Evolutionary conservation across 92 coral and sea anemone species (phyloP).

Genomic region (Micromussa lordhowensis): DNA sequence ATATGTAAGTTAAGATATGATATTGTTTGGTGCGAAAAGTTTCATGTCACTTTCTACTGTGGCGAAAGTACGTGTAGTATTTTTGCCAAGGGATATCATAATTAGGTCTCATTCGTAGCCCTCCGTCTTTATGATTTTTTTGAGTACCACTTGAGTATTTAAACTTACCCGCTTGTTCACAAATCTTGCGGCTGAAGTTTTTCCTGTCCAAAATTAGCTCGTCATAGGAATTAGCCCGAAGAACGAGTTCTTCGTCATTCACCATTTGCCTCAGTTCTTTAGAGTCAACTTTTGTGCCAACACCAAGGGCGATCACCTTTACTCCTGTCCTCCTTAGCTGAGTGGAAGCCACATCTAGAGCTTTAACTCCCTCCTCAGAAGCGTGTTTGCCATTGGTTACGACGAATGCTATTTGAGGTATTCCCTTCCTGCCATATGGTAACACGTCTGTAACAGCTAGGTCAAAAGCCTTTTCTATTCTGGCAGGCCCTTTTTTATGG

Average conservation of each 20-base stretch:
- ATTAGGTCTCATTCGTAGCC: no score
- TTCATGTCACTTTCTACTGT: no score
- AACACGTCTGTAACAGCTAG: slow-evolving; percentile 20
- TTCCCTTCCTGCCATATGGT: slow-evolving; percentile 41
- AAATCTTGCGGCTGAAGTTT: slow-evolving; percentile 25
- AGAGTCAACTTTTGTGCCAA: slow-evolving; percentile 46
- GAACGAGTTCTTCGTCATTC: not conserved
- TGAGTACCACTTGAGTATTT: no score
- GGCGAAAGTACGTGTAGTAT: no score
- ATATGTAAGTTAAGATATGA: no score
- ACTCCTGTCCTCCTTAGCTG: slow-evolving; percentile 24
- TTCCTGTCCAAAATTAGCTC: slow-evolving; percentile 12
- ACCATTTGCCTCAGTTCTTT: slow-evolving; percentile 52
- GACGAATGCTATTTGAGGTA: slow-evolving; percentile 57
- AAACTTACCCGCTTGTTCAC: slow-evolving; percentile 32
- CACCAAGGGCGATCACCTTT: slow-evolving; percentile 58
- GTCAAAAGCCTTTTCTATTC: slow-evolving; percentile 59
- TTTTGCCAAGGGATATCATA: no score
- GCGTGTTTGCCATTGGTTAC: slow-evolving; percentile 57
- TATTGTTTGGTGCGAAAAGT: no score
- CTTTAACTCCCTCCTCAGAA: not conserved
- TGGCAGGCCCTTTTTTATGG: slow-evolving; percentile 23
- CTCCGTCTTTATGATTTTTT: no score
- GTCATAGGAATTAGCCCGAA: slow-evolving; percentile 4
- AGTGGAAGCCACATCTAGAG: slow-evolving; percentile 19